Conservation (phyloP, 2,888 invertebrate species). For the Hybos culiciformis region DNA sequence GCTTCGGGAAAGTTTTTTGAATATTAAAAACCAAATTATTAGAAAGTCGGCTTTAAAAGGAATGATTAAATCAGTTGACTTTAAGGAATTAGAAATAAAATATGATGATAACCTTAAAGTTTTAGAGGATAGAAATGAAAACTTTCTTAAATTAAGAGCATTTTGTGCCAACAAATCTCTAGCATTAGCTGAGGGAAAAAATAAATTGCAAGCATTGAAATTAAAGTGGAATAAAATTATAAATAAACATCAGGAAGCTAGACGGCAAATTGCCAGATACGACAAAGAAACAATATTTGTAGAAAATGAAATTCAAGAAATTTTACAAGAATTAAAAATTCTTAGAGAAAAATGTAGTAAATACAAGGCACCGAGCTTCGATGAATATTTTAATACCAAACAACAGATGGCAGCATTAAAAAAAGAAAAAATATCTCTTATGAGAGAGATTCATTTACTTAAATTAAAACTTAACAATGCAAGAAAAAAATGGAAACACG, state of each 20-base stretch:
- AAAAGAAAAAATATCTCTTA: constrained; percentile 29
- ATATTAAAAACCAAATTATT: constrained; percentile 26
- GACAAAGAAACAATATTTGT: no score
- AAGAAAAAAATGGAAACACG: constrained; percentile 15
- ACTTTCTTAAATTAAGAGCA: no score
- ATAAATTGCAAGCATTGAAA: no score
- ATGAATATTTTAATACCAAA: constrained; percentile 40
- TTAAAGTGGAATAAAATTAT: no score
- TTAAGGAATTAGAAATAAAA: constrained; percentile 43
- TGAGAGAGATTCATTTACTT: constrained; percentile 27
- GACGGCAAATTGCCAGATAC: no score
- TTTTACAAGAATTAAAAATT: constrained; percentile 30
- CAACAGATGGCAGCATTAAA: constrained; percentile 33
- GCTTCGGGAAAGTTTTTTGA: constrained; percentile 35
- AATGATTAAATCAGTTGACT: constrained; percentile 42
- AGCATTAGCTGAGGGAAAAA: constrained; percentile 38
- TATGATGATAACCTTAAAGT: constrained; percentile 36
- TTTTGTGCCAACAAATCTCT: constrained; percentile 38
- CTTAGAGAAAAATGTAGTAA: constrained; percentile 29
- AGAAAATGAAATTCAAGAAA: constrained; percentile 27
- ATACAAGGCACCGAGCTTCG: constrained; percentile 38
- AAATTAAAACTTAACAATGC: constrained; percentile 28
- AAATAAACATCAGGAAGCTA: no score
- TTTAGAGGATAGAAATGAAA: no score
- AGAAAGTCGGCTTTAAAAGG: constrained; percentile 40